A percentile compares a stretch with the other conserved stretches of the same genome.
Conservation (phyloP, 2,797 vertebrate genomes). For the Cossypha caffra region DNA sequence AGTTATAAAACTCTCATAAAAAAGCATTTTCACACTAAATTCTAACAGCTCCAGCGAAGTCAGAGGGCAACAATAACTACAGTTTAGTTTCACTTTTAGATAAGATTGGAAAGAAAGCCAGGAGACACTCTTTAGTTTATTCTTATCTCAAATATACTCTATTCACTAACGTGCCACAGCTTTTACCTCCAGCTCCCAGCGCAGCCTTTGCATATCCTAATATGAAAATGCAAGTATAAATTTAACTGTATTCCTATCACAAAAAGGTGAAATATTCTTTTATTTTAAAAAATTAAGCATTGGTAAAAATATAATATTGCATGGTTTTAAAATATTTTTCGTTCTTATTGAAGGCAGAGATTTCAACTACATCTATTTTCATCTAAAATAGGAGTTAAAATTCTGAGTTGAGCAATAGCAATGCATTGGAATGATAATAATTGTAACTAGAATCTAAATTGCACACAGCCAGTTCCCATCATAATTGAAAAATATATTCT, state of each 20-base stretch:
- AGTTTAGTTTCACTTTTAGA: background rate
- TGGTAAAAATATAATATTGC: background rate
- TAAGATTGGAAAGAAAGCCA: background rate
- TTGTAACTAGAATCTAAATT: background rate
- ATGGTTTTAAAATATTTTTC: background rate
- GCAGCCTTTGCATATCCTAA: background rate
- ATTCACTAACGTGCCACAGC: background rate
- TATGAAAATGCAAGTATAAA: background rate
- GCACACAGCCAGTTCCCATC: background rate
- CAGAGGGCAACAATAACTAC: background rate
- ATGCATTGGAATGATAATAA: background rate
- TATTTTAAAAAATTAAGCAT: background rate
- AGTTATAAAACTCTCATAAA: background rate
- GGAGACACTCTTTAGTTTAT: background rate
- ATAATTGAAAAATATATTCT: background rate
- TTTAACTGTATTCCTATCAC: background rate
- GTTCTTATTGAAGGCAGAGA: background rate
- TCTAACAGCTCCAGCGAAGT: background rate
- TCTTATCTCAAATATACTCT: background rate
- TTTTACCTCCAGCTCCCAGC: background rate
- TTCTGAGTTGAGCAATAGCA: background rate
- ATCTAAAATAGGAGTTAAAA: background rate
- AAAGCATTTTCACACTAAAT: background rate
- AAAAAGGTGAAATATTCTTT: background rate
- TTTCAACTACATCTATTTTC: background rate